phyloP scores from a whole-genome alignment of 2,797 vertebrate species.

The Leptatherina wallacei region DNA sequence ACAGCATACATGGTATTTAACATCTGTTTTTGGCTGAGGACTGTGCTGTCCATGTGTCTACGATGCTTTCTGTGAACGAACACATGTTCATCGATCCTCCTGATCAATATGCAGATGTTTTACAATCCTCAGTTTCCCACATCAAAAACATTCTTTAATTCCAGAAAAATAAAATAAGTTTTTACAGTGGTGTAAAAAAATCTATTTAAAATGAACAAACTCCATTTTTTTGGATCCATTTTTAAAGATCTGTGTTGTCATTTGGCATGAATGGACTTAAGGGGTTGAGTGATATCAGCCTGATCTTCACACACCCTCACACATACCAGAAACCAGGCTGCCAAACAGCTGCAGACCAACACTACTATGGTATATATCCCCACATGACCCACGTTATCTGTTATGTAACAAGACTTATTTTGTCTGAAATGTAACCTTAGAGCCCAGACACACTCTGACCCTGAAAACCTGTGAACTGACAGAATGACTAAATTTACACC shows the following conservation, averaged over 20 bases:
- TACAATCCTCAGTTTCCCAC: too few relatives aligned
- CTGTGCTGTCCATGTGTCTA: neutral
- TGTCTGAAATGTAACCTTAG: constrained; percentile 8
- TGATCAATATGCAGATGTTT: neutral
- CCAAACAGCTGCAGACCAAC: neutral
- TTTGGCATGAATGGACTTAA: neutral
- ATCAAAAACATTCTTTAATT: neutral
- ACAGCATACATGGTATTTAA: too few relatives aligned
- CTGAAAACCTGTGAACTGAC: constrained; percentile 8
- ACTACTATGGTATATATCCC: constrained; percentile 1
- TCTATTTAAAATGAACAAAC: neutral
- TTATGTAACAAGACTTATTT: constrained; percentile 40
- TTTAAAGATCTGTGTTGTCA: neutral
- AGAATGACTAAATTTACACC: constrained; percentile 29
- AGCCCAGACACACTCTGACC: constrained; percentile 5
- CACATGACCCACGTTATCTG: too few relatives aligned
- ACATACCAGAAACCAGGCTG: neutral
- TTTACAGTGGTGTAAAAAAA: neutral
- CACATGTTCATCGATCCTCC: too few relatives aligned
- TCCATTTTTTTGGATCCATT: neutral
- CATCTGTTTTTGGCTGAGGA: too few relatives aligned
- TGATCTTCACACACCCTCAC: neutral
- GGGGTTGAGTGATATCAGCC: too few relatives aligned
- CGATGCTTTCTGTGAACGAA: too few relatives aligned
- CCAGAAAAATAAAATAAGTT: neutral